Evolutionary conservation across 2,797 vertebrate genomes (phyloP).

Genomic region (Phalanger gymnotis): DNA sequence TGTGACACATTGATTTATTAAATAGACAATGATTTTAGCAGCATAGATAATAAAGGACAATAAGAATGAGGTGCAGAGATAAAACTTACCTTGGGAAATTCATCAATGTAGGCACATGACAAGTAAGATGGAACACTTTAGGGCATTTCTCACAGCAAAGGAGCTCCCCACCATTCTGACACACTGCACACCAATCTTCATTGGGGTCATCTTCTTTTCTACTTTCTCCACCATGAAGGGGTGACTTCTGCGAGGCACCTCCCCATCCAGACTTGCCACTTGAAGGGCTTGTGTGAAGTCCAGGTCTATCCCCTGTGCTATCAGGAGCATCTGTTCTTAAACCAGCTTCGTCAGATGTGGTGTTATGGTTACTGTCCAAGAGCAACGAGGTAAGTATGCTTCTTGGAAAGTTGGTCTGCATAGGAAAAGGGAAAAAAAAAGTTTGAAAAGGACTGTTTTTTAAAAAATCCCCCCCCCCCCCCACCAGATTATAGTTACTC

Average conservation of each 20-base stretch:
- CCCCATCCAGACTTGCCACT: slow-evolving; percentile 81
- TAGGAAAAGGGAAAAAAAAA: slow-evolving; percentile 33
- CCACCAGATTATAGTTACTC: not conserved
- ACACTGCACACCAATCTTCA: slow-evolving; percentile 90
- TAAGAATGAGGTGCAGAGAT: not conserved
- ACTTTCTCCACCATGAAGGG: slow-evolving; percentile 76
- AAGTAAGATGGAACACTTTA: slow-evolving; percentile 89
- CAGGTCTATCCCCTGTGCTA: slow-evolving; percentile 86
- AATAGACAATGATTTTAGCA: no score
- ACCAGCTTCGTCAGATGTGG: slow-evolving; percentile 77
- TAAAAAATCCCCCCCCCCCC: no score
- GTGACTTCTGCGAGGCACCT: slow-evolving; percentile 75
- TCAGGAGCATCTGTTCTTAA: slow-evolving; percentile 85
- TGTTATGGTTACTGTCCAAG: slow-evolving; percentile 81
- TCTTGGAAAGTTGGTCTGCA: slow-evolving; percentile 82
- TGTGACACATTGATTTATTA: not conserved
- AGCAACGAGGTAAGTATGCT: slow-evolving; percentile 86
- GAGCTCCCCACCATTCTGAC: slow-evolving; percentile 89
- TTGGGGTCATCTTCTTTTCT: slow-evolving; percentile 89
- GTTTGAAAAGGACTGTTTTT: not conserved
- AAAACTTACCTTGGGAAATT: slow-evolving; percentile 87
- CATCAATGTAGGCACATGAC: slow-evolving; percentile 87
- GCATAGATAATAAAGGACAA: not conserved
- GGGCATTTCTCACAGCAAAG: slow-evolving; percentile 90
- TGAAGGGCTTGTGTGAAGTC: slow-evolving; percentile 74